Evolutionary conservation across 2,113 vertebrate species (phyloP).

Genomic region (Zosterops hypoxanthus): DNA sequence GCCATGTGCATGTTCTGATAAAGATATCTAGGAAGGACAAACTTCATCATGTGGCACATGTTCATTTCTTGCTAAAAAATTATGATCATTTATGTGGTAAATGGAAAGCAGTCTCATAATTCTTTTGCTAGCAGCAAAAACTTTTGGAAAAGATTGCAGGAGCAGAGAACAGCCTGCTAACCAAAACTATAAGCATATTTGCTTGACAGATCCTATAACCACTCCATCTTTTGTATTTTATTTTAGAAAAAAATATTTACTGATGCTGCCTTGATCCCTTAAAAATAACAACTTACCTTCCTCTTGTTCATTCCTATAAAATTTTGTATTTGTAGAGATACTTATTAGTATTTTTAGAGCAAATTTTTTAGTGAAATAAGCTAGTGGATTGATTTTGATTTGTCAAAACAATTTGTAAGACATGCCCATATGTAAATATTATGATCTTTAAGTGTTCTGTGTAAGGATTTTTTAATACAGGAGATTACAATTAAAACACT

Average conservation of each 20-base stretch:
- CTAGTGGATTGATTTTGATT: not conserved
- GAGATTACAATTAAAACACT: not conserved
- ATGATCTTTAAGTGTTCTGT: not conserved
- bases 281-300: not conserved
- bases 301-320: not conserved
- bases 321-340: not conserved
- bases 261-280: not conserved
- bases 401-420: not conserved
- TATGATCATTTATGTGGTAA: not conserved
- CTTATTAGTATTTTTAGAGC: not conserved
- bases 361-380: not conserved
- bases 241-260: not conserved
- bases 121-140: not conserved
- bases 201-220: not conserved
- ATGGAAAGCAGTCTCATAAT: not conserved
- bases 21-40: constrained; percentile 41
- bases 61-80: constrained; percentile 3
- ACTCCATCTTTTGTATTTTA: not conserved
- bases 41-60: not conserved
- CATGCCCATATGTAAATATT: not conserved
- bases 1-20: constrained; percentile 31
- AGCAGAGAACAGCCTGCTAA: not conserved
- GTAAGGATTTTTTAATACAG: not conserved
- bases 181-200: not conserved
- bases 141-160: not conserved